Evolutionary conservation across 2,888 invertebrate species (phyloP).

Genomic region (Lomographa bimaculata): DNA sequence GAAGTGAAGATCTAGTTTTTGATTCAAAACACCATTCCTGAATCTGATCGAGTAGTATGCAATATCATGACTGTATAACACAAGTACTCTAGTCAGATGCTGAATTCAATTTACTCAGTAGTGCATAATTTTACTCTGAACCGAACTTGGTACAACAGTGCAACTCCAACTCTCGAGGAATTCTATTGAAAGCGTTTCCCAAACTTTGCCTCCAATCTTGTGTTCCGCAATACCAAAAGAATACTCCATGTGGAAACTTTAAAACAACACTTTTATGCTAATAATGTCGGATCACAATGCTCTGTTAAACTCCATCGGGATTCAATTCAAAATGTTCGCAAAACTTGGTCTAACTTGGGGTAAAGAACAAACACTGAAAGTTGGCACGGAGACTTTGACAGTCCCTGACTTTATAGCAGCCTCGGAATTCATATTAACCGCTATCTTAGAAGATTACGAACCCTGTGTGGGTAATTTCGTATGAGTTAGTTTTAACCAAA

Average conservation of each 20-base stretch:
- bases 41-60: too few relatives aligned
- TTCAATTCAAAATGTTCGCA: constrained; percentile 42
- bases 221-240: constrained; percentile 19
- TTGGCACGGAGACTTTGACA: constrained; percentile 47
- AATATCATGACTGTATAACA: too few relatives aligned
- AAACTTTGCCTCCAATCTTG: constrained; percentile 19
- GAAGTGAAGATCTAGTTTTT: too few relatives aligned
- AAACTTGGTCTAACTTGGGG: constrained; percentile 29
- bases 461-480: constrained; percentile 56
- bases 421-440: constrained; percentile 57
- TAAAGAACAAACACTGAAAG: constrained; percentile 48
- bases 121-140: too few relatives aligned
- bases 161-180: too few relatives aligned
- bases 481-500: constrained; percentile 55
- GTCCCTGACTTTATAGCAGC: constrained; percentile 48
- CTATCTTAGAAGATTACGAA: constrained; percentile 59
- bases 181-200: constrained; percentile 11
- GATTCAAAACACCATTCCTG: too few relatives aligned
- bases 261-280: constrained; percentile 35
- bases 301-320: constrained; percentile 43
- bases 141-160: too few relatives aligned
- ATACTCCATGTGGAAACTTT: constrained; percentile 23
- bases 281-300: constrained; percentile 41
- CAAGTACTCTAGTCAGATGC: too few relatives aligned
- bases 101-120: too few relatives aligned